Base-by-base conservation (phyloP, 30 jellyfish, hydroid and myxozoan species). In the Aurelia coerulea region DNA sequence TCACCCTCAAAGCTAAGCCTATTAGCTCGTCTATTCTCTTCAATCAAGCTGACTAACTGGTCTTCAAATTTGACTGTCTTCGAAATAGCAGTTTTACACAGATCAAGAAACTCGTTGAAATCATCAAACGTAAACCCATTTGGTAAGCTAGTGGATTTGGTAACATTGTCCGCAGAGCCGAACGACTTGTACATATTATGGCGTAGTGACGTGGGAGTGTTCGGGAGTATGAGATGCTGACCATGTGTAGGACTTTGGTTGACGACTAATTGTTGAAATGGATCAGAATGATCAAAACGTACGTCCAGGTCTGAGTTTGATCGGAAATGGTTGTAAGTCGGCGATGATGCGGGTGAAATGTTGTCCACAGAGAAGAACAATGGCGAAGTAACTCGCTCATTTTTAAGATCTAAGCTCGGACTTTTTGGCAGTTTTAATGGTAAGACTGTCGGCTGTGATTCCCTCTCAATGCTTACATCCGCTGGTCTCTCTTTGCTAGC, bases 331-430 rank as follows among this genome's bases (percentile, higher is more conserved):
- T 80, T 42, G 16, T 46, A 46, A 46, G 62, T 56, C 15, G 60
- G 34, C 19, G 86, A 54, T 39, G 74, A 58, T 32, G 50, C 23
- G 16, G 82, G 65, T 52, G 90, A 19, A 34, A 10, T 69, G 39
- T 59, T 72, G 35, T 62, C 77, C 11, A 12, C 86, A 9, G 92
- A 71, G 73, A 83, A 83, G 64, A 83, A 83, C 80, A 83, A 32
- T 53, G 92, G 92, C 18, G 92, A 83, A 58, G 64, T 23, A 46
- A 81, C 78, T 59, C 90, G 68, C 54, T 81, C 87, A 23, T 34
- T 77, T 35, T 77, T 77, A 1, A 77, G 90, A 13, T 72, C 86
- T 62, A 62, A 46, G 14, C 82, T 51, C 35, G 92, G 92, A 39
- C 92, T 83, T 71, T 54, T 54, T 59, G 92, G 92, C 14, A 83